Base-by-base conservation (phyloP, 2,797 vertebrate genomes). In the Loriculus beryllinus region DNA sequence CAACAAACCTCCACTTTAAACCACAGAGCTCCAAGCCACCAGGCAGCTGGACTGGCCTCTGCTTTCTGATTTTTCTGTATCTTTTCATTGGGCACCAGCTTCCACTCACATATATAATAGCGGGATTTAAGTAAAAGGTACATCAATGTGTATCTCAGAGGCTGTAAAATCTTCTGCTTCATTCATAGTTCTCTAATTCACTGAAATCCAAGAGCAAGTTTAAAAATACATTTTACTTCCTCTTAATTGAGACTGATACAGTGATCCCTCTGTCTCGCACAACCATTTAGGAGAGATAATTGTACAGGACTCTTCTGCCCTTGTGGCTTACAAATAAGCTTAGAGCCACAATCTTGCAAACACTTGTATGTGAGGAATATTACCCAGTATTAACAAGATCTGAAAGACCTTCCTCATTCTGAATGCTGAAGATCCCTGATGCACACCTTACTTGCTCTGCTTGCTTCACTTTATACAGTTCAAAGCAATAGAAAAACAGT, bases 401-500 rank as follows among this genome's bases (percentile, higher is more conserved):
- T 54, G 60, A 86, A 91, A 78, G 35, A 17, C 42, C 17, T 80
- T 48, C 39, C 45, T 52, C 15, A 11, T 47, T 78, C 42, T 65
- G 21, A 79, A 25, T 23, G 47, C 67, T 75, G 57, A 75, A 88
- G 60, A 22, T 8, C 26, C 49, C 31, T 52, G 12, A 35, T 20
- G 26, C 33, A 39, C 28, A 31, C 45, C 31, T 71, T 54, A n/a
- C 29, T 71, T 14, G 3, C 26, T 57, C 65, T 90, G 39, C 29
- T 75, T 75, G 71, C 69, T 86, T 88, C 45, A 28, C 23, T 20
- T 19, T 43, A 40, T 72, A 59, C 42, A 8, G 29, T 71, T 91
- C 79, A 89, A 85, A 94, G 42, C 45, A 65, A 59, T 12, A 21
- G 80, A 12, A 72, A 81, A 94, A 68, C 31, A 85, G 8, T n/a